These are phyloP conservation scores for Vombatus ursinus DNA, from an alignment of 2,113 vertebrate genomes.

Conservation along the genomic window DNA sequence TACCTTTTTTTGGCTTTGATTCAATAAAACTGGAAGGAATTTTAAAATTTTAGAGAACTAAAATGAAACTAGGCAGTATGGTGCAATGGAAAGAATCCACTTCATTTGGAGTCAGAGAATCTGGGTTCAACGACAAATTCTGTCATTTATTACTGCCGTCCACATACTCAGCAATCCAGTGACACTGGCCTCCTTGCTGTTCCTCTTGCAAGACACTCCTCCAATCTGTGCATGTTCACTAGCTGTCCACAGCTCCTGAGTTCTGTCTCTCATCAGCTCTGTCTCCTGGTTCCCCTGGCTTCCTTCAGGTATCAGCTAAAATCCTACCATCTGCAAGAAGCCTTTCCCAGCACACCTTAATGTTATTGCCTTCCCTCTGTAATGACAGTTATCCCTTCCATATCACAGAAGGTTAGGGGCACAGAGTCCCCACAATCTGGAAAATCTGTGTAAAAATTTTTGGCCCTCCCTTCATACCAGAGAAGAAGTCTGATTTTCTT, in stretches of 20 bases:
- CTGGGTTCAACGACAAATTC: not conserved
- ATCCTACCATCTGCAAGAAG: not conserved
- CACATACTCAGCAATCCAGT: not conserved
- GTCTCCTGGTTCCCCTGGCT: not conserved
- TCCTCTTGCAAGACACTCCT: not conserved
- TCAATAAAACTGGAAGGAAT: not conserved
- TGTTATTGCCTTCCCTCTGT: not conserved
- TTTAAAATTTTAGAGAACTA: too few species aligned
- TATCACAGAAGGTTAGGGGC: too few species aligned
- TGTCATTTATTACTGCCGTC: not conserved
- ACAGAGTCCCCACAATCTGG: too few species aligned
- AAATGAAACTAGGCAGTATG: not conserved
- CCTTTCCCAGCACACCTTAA: not conserved
- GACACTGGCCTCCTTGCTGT: not conserved
- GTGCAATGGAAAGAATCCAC: not conserved
- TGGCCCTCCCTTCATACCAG: too few species aligned
- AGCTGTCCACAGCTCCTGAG: not conserved
- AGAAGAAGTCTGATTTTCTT: too few species aligned
- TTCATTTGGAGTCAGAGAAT: not conserved
- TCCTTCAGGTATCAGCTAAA: not conserved
- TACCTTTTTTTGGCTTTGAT: not conserved
- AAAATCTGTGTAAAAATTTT: too few species aligned
- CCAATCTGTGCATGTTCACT: not conserved
- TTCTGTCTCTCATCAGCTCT: not conserved
- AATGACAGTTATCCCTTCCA: not conserved